Conservation (phyloP, 2,797 vertebrate species). For the Labroides dimidiatus region DNA sequence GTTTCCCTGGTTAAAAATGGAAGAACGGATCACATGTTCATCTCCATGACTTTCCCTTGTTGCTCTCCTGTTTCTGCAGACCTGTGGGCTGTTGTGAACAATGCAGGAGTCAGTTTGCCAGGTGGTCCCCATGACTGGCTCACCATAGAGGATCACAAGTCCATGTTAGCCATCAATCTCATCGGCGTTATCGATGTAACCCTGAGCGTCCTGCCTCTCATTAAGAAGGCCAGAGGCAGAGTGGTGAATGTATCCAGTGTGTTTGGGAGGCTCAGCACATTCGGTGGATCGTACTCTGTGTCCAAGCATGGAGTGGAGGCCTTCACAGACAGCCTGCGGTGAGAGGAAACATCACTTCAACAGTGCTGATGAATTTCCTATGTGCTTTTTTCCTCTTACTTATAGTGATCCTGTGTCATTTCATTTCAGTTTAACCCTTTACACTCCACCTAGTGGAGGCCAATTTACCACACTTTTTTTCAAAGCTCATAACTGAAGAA, state of each 20-base stretch:
- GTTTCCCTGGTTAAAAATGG: too few species aligned
- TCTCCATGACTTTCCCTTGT: neutral
- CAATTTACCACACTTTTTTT: too few species aligned
- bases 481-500: too few species aligned
- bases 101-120: slow-evolving; percentile 76
- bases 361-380: neutral
- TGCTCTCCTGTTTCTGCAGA: slow-evolving; percentile 58
- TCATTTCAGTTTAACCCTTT: slow-evolving; percentile 71
- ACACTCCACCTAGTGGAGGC: too few species aligned
- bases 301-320: slow-evolving; percentile 84
- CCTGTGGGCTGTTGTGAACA: slow-evolving; percentile 85
- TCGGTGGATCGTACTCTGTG: slow-evolving; percentile 79
- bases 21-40: too few species aligned
- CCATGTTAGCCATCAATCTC: slow-evolving; percentile 82
- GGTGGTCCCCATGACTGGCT: slow-evolving; percentile 80
- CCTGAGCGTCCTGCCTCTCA: slow-evolving; percentile 79
- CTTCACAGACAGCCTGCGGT: slow-evolving; percentile 85
- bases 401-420: neutral
- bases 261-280: slow-evolving; percentile 76
- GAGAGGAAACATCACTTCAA: neutral
- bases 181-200: slow-evolving; percentile 79
- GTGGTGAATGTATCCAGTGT: slow-evolving; percentile 84
- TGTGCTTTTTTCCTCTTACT: neutral
- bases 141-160: slow-evolving; percentile 77
- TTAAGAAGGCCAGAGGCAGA: slow-evolving; percentile 82